A percentile compares a stretch with the other conserved stretches of the same genome.
phyloP scores from a whole-genome alignment of 2,888 invertebrate genomes.

The Yponomeuta malinellus region DNA sequence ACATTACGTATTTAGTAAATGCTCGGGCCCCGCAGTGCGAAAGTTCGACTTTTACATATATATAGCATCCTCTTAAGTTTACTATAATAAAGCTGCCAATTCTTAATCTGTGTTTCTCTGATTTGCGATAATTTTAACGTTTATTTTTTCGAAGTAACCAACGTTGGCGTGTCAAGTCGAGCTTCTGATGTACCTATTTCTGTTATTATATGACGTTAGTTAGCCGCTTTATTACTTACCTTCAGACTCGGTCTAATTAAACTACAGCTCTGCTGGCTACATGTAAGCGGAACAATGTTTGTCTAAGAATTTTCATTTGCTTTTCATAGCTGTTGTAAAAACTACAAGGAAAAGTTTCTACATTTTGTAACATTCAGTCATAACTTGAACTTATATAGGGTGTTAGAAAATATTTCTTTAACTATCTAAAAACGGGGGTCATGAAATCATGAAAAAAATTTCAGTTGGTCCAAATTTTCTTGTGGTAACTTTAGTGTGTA shows the following conservation, averaged over 20 bases:
- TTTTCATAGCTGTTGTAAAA: background rate
- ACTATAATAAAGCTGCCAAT: too few species aligned
- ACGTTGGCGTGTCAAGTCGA: background rate
- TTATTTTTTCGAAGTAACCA: too few species aligned
- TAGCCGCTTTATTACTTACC: conserved; percentile 18
- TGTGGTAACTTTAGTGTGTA: too few species aligned
- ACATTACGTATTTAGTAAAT: too few species aligned
- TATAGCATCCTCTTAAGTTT: too few species aligned
- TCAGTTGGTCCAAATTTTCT: too few species aligned
- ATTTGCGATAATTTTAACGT: too few species aligned
- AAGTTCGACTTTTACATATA: too few species aligned
- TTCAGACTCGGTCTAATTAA: conserved; percentile 5
- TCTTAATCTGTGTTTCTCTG: too few species aligned
- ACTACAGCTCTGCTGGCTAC: background rate
- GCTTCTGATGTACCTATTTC: background rate
- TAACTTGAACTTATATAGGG: background rate
- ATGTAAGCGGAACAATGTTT: background rate
- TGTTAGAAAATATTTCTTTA: background rate
- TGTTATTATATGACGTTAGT: conserved; percentile 12
- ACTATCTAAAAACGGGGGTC: too few species aligned
- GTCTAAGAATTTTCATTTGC: background rate
- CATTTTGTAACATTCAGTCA: background rate
- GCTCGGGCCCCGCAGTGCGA: too few species aligned
- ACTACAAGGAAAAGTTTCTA: background rate
- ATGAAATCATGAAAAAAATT: too few species aligned